Conservation (phyloP, 2,797 vertebrate species). For the Ciconia nigra region DNA sequence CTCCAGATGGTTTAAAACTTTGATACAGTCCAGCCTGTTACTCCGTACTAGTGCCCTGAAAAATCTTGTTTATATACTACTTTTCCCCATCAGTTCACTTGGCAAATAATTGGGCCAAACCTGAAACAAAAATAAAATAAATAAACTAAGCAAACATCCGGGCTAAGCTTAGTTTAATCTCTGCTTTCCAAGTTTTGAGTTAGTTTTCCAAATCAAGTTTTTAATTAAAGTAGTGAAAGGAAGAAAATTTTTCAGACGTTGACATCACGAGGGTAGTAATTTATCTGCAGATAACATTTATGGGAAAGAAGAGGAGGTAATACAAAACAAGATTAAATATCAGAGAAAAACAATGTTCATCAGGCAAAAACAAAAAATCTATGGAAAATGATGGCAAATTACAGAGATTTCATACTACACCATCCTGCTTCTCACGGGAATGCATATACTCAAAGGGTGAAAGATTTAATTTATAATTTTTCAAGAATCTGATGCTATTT, state of each 20-base stretch:
- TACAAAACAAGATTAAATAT: neutral
- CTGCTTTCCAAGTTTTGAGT: neutral
- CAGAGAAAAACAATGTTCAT: neutral
- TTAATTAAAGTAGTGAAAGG: neutral
- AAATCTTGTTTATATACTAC: neutral
- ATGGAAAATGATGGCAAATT: neutral
- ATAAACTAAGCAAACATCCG: neutral
- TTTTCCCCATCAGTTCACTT: neutral
- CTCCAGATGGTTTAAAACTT: neutral
- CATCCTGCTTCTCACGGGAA: neutral
- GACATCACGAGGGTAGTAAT: neutral
- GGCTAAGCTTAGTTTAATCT: neutral
- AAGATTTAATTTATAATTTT: neutral
- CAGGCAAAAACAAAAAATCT: neutral
- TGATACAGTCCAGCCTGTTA: neutral
- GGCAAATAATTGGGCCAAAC: neutral
- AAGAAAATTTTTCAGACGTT: neutral
- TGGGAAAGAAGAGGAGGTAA: neutral
- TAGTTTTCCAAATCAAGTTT: neutral
- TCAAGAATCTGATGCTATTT: neutral
- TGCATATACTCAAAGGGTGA: neutral
- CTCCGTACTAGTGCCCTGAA: neutral
- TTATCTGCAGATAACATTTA: neutral
- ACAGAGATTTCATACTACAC: neutral
- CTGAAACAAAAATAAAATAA: neutral